Conservation (phyloP, 2,797 vertebrate genomes). For the Triplophysa bombifrons region DNA sequence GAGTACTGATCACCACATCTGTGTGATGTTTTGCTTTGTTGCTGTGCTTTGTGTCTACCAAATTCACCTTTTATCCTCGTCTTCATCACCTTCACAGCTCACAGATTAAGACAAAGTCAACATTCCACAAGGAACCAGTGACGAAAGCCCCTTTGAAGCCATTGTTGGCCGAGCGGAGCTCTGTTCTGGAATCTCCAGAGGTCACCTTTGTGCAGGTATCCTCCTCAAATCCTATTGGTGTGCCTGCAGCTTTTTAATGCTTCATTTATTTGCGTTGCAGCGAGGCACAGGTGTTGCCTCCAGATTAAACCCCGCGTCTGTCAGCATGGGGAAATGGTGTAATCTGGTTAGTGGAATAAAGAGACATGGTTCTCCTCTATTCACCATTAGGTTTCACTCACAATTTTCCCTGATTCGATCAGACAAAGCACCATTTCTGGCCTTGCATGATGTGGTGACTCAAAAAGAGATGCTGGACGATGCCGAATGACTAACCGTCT, state of each 20-base stretch:
- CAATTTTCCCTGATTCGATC: constrained; percentile 72
- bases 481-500: constrained; percentile 72
- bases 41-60: constrained; percentile 31
- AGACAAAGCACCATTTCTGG: constrained; percentile 69
- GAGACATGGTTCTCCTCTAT: constrained; percentile 68
- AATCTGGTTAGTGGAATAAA: constrained; percentile 80
- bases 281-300: constrained; percentile 81
- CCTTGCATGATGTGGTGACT: constrained; percentile 68
- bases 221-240: constrained; percentile 70
- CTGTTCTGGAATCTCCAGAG: constrained; percentile 65
- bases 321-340: constrained; percentile 66
- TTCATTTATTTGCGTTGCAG: constrained; percentile 68
- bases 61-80: constrained; percentile 60
- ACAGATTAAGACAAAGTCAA: constrained; percentile 75
- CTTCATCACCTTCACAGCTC: constrained; percentile 38
- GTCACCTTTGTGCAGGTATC: constrained; percentile 73
- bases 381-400: constrained; percentile 71
- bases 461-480: constrained; percentile 56
- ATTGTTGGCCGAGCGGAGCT: constrained; percentile 58
- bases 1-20: constrained; percentile 54
- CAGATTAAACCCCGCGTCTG: constrained; percentile 77
- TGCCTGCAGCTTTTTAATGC: constrained; percentile 68
- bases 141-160: constrained; percentile 70
- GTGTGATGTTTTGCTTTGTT: constrained; percentile 49
- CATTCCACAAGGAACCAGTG: constrained; percentile 66